Evolutionary conservation across 2,113 vertebrate genomes (phyloP).

Genomic region (Cyrtonyx montezumae): DNA sequence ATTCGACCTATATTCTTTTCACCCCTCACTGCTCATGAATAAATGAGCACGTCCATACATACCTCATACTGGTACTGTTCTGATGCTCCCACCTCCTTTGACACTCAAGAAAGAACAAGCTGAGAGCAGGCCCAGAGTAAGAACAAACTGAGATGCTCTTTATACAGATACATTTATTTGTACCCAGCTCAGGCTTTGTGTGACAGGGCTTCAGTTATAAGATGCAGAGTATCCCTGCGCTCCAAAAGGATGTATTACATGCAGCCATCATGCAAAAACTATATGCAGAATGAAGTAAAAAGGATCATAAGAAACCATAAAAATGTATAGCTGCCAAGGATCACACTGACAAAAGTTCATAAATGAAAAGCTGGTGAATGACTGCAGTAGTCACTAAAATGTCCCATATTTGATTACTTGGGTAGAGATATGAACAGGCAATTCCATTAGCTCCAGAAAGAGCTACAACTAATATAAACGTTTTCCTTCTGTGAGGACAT

Average conservation of each 20-base stretch:
- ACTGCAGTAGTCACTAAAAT: not conserved
- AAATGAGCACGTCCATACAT: rapidly evolving
- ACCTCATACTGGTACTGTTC: not conserved
- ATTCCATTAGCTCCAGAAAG: not conserved
- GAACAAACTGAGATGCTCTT: not conserved
- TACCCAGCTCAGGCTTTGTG: not conserved
- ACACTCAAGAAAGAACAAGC: not conserved
- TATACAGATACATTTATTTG: not conserved
- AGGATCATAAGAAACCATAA: not conserved
- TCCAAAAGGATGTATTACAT: not conserved
- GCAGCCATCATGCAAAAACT: not conserved
- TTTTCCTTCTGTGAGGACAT: not conserved
- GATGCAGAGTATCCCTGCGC: not conserved
- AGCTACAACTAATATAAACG: not conserved
- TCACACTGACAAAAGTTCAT: not conserved
- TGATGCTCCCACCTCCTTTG: not conserved
- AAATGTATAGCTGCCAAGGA: not conserved
- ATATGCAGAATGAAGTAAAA: not conserved
- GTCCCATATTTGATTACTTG: not conserved
- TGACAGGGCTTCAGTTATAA: not conserved
- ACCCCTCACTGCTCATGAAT: not conserved
- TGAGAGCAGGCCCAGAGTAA: not conserved
- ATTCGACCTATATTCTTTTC: not conserved
- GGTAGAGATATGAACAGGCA: not conserved
- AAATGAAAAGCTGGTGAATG: not conserved